Conservation (phyloP, 1,140 invertebrate genomes). For the Diuraphis noxia region DNA sequence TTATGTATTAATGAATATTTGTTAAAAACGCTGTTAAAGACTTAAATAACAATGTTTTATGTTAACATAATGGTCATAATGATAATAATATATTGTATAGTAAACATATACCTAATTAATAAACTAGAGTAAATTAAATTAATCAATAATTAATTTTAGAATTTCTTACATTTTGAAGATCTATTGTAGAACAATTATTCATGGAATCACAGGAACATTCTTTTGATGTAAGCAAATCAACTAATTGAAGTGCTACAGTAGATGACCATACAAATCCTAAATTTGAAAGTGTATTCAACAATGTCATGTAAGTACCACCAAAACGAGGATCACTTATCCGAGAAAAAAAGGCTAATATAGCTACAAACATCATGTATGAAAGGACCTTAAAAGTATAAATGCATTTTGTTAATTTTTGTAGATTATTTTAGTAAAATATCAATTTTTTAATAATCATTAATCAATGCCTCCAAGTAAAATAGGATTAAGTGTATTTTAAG, state of each 20-base stretch:
- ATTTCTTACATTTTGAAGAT: constrained; percentile 19
- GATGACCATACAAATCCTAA: constrained; percentile 96
- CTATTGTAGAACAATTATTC: constrained; percentile 7
- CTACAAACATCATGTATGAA: constrained; percentile 77
- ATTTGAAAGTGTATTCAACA: constrained; percentile 95
- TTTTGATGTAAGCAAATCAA: constrained; percentile 84
- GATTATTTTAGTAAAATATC: background rate
- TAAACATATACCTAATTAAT: background rate
- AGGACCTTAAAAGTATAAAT: constrained; percentile 29
- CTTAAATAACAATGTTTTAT: no score
- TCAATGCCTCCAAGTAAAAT: no score
- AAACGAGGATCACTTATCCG: constrained; percentile 89
- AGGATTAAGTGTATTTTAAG: background rate
- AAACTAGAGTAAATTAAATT: background rate
- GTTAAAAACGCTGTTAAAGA: no score
- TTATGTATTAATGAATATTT: no score
- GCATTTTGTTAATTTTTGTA: background rate
- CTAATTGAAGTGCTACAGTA: constrained; percentile 87
- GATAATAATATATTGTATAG: no score
- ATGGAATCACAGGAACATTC: constrained; percentile 63
- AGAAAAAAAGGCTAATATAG: constrained; percentile 80
- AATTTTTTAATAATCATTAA: background rate
- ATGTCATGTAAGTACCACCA: constrained; percentile 99
- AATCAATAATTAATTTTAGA: background rate
- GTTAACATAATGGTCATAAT: no score